Evolutionary conservation across 1,140 invertebrate species (phyloP), one percentile per base, ranked within the genome.

Genomic region (Hycleus cichorii): DNA sequence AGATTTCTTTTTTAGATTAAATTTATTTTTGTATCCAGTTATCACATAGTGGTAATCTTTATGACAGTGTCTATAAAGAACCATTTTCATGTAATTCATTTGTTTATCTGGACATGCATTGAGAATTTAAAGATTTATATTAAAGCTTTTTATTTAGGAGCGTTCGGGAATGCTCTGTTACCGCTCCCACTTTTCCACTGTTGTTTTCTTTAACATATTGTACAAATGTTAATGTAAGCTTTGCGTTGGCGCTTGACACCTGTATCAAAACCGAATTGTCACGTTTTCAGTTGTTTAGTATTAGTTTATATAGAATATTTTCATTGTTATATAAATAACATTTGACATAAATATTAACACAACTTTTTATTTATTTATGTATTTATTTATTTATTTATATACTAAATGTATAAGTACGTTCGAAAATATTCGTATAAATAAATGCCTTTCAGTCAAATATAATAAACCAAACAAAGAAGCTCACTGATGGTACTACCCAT

Each of bases 261-360:
- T 53, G 51, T 53, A 53, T 53, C 51, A 53, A 53, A 53, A 53
- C 51, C 44, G 51, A 53, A 53, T 53, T 53, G 51, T 53, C 51
- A 53, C 51, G 51, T 53, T 53, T 53, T 53, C 11, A 53, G 40
- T 46, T 26, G 51, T 39, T 48, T 48, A 32, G 26, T 40, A 40
- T 49, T 43, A 43, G 49, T 25, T n/a, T 39, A 42, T 43, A 38
- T 45, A 53, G 10, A 12, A 32, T 27, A n/a, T 43, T 43, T 26
- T 11, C 50, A 12, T 32, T 32, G 32, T 32, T 32, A 27, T 44
- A 52, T 52, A 46, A 46, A 42, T 46, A 53, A 4, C 11, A 53
- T 53, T 53, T 45, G 51, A 45, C 39, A 53, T 53, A 45, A 53
- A 53, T 53, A 53, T 46, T 53, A 45, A 53, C 51, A 53, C 51